Percentiles rank a stretch among this genome's conserved stretches.
Conservation (phyloP, 2,113 vertebrate species). For the Phalacrocorax pelagicus region DNA sequence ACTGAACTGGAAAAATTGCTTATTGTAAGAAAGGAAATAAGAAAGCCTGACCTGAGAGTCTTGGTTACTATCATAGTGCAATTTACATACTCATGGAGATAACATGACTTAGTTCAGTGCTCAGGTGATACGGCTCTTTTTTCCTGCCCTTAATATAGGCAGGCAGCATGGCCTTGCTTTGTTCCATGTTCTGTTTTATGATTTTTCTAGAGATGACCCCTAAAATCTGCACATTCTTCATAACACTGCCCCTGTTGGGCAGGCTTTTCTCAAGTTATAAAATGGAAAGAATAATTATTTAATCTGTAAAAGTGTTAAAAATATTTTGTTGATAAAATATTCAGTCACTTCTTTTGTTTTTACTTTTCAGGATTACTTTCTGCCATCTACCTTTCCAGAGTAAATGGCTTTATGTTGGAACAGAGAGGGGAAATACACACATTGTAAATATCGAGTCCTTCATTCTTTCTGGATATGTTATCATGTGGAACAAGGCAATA, state of each 20-base stretch:
- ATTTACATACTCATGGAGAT: background rate
- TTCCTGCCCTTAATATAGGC: background rate
- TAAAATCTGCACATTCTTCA: background rate
- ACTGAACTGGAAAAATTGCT: background rate
- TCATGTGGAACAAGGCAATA: conserved; percentile 99
- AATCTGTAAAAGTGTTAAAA: background rate
- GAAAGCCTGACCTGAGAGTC: background rate
- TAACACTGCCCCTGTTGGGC: background rate
- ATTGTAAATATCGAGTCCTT: conserved; percentile 99
- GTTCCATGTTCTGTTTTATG: background rate
- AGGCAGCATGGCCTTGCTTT: background rate
- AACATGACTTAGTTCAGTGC: background rate
- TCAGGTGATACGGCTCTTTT: background rate
- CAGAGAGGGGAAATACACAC: conserved; percentile 96
- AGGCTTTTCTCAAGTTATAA: background rate
- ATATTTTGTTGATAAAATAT: background rate
- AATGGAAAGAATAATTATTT: conserved; percentile 43
- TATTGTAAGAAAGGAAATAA: background rate
- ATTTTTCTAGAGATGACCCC: background rate
- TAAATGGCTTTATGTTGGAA: conserved; percentile 99
- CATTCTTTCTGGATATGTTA: conserved; percentile 96
- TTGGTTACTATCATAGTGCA: background rate
- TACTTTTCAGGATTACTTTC: conserved; percentile 89
- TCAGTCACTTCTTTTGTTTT: conserved; percentile 13
- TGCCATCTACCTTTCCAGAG: conserved; percentile 99